These are phyloP conservation scores for Melitaea athalia DNA, from an alignment of 2,888 invertebrate species.

Conservation along the genomic window DNA sequence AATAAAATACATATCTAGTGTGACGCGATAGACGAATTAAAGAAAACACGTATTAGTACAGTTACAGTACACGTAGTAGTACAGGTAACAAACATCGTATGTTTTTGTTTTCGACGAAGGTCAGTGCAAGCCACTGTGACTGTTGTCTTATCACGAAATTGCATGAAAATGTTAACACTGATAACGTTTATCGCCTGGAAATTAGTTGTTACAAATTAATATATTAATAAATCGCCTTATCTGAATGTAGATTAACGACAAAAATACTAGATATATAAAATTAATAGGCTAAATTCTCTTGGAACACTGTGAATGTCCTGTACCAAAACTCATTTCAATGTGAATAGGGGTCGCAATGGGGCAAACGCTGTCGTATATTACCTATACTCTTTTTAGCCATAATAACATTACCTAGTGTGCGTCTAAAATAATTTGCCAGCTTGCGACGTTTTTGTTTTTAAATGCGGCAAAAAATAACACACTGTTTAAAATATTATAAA, in stretches of 20 bases:
- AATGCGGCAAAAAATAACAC: neutral
- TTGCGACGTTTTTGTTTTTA: neutral
- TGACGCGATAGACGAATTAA: neutral
- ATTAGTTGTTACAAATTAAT: constrained; percentile 43
- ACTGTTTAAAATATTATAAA: neutral
- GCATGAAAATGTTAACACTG: constrained; percentile 57
- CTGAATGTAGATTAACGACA: constrained; percentile 30
- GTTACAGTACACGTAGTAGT: constrained; percentile 3
- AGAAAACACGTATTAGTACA: constrained; percentile 4
- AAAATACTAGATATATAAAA: constrained; percentile 15
- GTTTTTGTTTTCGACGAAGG: constrained; percentile 47
- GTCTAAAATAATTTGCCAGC: neutral
- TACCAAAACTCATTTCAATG: constrained; percentile 20
- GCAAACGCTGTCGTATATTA: constrained; percentile 15
- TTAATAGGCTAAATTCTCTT: neutral
- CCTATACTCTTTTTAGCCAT: constrained; percentile 3
- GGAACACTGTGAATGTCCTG: neutral
- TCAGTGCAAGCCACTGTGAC: constrained; percentile 55
- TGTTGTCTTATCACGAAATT: constrained; percentile 57
- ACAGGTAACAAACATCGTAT: constrained; percentile 11
- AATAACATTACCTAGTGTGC: neutral
- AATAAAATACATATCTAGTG: no score
- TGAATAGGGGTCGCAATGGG: constrained; percentile 23
- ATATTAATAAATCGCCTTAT: constrained; percentile 40
- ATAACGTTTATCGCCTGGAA: constrained; percentile 60